phyloP scores from a whole-genome alignment of 2,888 invertebrate species.

The Tiphia femorata region DNA sequence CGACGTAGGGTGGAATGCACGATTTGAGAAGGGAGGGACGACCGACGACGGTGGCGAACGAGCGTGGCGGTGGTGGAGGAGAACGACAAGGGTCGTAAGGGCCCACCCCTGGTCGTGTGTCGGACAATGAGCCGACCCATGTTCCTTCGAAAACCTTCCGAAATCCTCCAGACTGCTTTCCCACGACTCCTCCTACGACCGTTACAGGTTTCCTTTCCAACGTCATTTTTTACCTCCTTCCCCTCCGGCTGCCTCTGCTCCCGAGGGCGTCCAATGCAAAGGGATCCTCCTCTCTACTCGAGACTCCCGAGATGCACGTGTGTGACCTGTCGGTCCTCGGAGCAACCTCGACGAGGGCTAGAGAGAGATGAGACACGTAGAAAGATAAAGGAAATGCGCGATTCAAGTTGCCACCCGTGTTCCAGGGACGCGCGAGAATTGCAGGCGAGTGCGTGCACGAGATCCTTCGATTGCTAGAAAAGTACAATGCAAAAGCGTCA shows the following conservation, averaged over 20 bases:
- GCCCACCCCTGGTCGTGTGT: constrained; percentile 50
- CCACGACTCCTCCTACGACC: constrained; percentile 65
- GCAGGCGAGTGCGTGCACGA: too few species aligned
- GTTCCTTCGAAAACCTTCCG: constrained; percentile 43
- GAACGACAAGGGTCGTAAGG: constrained; percentile 24
- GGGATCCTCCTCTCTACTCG: too few species aligned
- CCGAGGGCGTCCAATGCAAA: neutral
- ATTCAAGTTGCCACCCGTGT: too few species aligned
- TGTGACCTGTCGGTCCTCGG: too few species aligned
- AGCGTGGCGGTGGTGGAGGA: constrained; percentile 5
- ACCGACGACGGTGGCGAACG: neutral
- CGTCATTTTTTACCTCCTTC: constrained; percentile 39
- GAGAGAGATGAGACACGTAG: too few species aligned
- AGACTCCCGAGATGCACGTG: too few species aligned
- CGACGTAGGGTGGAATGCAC: neutral
- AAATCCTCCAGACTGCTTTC: constrained; percentile 54
- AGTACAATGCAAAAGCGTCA: too few species aligned
- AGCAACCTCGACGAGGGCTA: too few species aligned
- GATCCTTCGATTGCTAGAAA: too few species aligned
- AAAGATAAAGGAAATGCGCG: too few species aligned
- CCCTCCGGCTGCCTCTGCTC: constrained; percentile 8
- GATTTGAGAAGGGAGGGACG: neutral
- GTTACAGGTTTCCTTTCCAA: constrained; percentile 60
- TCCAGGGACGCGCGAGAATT: too few species aligned
- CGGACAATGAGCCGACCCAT: constrained; percentile 51